Evolutionary conservation across 2,888 invertebrate genomes (phyloP), one percentile per base, ranked within the genome.

Genomic region (Acanthosoma haemorrhoidale): DNA sequence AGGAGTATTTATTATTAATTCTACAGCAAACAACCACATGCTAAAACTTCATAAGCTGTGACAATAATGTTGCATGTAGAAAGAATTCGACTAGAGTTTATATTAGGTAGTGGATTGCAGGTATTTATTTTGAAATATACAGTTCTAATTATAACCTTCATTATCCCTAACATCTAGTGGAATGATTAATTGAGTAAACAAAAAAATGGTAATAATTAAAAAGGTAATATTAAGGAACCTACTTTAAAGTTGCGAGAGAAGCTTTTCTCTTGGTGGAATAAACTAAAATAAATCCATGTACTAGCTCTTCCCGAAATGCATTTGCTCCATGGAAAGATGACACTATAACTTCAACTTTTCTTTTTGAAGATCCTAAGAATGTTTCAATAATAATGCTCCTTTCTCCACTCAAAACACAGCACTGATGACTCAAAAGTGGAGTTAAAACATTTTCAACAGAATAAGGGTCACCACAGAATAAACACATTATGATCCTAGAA

Each of bases 391-490:
- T 90, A 75, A 96, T 89, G 73, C 92, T 92, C 70, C 92, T 87
- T 77, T 94, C 92, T 1, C 91, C 91, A 59, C 91, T 90, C 70
- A 92, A 84, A 80, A 91, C 90, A 80, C 92, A 93, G 73, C 92
- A 90, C 75, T 92, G 91, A 79, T 95, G 94, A 77, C 89, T 87
- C 70, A 96, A 83, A 71, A 97, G 82, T 0, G 96, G 96, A 15
- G 89, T 89, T 69, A 97, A 83, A 69, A 96, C 92, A 72, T 92
- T 90, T 80, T 95, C 95, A 57, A 94, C 89, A 0, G 92, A 90
- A 79, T 89, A 96, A 1, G 94, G 92, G 81, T 97, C 96, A 67
- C 95, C 96, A 81, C 97, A 97, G 81, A 96, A 94, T 88, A 96
- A 90, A 80, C 95, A 96, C 86, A 97, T 91, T 80, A 92, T 91